These are phyloP conservation scores for Chironex yamaguchii DNA, from an alignment of 30 jellyfish, hydroid and myxozoan species.

Conservation along the genomic window DNA sequence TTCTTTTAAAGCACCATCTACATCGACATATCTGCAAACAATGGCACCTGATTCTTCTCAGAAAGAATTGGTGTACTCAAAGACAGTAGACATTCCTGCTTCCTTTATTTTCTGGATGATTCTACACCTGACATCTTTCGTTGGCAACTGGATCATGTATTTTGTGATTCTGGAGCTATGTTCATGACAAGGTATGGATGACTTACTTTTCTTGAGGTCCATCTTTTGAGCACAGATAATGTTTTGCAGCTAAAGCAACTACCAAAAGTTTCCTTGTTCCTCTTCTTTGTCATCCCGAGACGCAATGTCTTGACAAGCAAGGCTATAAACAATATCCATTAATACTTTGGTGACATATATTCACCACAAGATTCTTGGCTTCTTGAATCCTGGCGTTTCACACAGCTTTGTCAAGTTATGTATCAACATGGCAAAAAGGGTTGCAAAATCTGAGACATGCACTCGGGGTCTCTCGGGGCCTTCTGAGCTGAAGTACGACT, in stretches of 20 bases:
- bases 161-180: constrained; percentile 61
- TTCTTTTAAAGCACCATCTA: constrained; percentile 31
- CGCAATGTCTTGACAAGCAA: constrained; percentile 48
- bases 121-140: constrained; percentile 37
- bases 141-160: constrained; percentile 36
- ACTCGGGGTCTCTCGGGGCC: constrained; percentile 40
- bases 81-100: constrained; percentile 58
- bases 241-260: constrained; percentile 53
- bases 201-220: constrained; percentile 1
- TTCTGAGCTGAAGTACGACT: constrained; percentile 42
- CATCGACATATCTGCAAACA: constrained; percentile 34
- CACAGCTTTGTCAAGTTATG: constrained; percentile 5
- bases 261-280: constrained; percentile 45
- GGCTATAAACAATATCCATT: constrained; percentile 22
- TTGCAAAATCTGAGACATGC: constrained; percentile 35
- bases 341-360: constrained; percentile 16
- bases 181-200: constrained; percentile 38
- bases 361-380: not conserved
- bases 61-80: too few species aligned
- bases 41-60: constrained; percentile 18
- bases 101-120: constrained; percentile 23
- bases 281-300: constrained; percentile 42
- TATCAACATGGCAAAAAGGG: constrained; percentile 60
- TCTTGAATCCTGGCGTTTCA: constrained; percentile 51
- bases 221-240: constrained; percentile 51